Conservation (phyloP, 2,113 vertebrate species). For the Bungarus multicinctus region DNA sequence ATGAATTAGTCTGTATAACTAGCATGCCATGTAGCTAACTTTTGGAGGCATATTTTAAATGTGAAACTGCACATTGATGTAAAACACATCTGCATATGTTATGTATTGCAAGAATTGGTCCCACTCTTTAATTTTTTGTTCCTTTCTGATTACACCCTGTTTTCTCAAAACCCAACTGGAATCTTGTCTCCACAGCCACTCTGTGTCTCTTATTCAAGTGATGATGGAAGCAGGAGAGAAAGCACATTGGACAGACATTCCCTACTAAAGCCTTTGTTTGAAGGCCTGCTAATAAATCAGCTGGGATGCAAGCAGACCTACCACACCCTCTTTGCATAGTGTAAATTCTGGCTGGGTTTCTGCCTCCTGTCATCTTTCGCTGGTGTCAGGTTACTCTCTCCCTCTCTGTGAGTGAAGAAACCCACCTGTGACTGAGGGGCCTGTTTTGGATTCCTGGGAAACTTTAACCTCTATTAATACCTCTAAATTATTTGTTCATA, state of each 20-base stretch:
- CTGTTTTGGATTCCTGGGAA: slow-evolving; percentile 80
- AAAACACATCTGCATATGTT: neutral
- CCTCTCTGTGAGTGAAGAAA: slow-evolving; percentile 85
- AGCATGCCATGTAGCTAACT: neutral
- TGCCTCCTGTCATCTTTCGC: slow-evolving; percentile 75
- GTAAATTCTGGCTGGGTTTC: slow-evolving; percentile 77
- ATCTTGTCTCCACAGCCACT: neutral
- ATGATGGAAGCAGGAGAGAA: fast-evolving
- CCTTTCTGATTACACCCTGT: neutral
- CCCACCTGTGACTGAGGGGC: slow-evolving; percentile 85
- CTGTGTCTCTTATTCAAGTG: neutral
- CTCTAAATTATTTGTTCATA: slow-evolving; percentile 89
- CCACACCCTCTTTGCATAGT: slow-evolving; percentile 82
- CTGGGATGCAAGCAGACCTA: slow-evolving; percentile 6
- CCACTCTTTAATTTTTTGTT: neutral
- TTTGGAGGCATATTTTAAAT: neutral
- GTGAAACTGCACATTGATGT: neutral
- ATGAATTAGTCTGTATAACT: neutral
- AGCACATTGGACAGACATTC: neutral
- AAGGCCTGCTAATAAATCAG: slow-evolving; percentile 34
- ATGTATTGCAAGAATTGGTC: neutral
- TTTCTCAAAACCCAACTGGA: neutral
- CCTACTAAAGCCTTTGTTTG: slow-evolving; percentile 11
- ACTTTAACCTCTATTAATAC: slow-evolving; percentile 93
- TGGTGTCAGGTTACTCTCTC: slow-evolving; percentile 72